Evolutionary conservation across 2,888 invertebrate genomes (phyloP).

Genomic region (Spodoptera exigua): DNA sequence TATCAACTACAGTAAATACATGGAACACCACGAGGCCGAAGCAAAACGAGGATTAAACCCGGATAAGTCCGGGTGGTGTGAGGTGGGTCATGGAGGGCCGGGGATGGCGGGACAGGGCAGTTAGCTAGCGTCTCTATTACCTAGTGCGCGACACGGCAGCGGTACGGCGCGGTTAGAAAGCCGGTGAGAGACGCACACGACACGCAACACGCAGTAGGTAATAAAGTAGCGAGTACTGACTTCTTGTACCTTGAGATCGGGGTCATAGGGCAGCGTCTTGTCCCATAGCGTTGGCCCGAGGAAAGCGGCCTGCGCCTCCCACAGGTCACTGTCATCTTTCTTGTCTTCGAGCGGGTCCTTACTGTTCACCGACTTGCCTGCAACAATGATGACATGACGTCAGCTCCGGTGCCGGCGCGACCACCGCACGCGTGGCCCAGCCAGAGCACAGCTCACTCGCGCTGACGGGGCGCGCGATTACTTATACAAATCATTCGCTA

Average conservation of each 20-base stretch:
- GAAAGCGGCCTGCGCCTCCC: constrained; percentile 98
- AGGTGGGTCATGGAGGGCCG: constrained; percentile 10
- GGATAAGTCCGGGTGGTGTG: constrained; percentile 27
- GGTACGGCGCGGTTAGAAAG: constrained; percentile 61
- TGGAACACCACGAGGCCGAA: constrained; percentile 41
- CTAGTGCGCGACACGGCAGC: constrained; percentile 71
- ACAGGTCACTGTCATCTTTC: constrained; percentile 95
- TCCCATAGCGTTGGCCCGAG: constrained; percentile 99
- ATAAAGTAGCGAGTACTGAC: constrained; percentile 88
- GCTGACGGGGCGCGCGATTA: constrained; percentile 9
- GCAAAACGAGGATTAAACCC: constrained; percentile 38
- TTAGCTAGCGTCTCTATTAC: constrained; percentile 76
- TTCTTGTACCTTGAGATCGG: constrained; percentile 97
- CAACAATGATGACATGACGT: constrained; percentile 83
- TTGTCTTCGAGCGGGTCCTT: constrained; percentile 91
- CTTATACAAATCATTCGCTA: constrained; percentile 1
- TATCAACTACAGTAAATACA: constrained; percentile 33
- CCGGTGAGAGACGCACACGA: constrained; percentile 72
- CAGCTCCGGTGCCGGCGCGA: constrained; percentile 63
- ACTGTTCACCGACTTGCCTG: constrained; percentile 90
- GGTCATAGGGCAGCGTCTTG: constrained; percentile 96
- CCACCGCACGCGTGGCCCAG: constrained; percentile 42
- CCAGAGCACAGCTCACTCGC: too few relatives aligned
- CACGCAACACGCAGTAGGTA: constrained; percentile 83
- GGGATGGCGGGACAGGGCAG: constrained; percentile 26